Conservation (phyloP, 2,888 invertebrate species). For the Folsomia candida region DNA sequence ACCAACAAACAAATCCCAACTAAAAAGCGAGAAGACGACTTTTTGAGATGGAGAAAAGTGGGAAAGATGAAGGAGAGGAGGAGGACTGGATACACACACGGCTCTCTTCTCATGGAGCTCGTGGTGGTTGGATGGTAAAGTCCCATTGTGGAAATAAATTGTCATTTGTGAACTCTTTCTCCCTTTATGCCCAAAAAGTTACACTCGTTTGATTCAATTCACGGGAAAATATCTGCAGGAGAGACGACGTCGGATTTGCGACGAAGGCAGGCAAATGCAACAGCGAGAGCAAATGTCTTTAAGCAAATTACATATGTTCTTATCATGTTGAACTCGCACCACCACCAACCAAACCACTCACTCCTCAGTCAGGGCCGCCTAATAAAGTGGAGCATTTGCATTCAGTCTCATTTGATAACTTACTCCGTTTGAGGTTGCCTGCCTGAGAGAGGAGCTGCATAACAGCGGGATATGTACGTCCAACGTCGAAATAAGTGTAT, state of each 20-base stretch:
- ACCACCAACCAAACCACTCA: too few species aligned
- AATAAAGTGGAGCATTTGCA: too few species aligned
- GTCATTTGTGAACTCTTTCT: constrained; percentile 17
- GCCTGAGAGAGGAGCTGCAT: too few species aligned
- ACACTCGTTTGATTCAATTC: neutral
- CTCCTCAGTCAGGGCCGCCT: too few species aligned
- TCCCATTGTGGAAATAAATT: constrained; percentile 14
- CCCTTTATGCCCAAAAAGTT: neutral
- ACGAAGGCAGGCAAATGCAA: neutral
- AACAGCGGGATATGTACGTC: too few species aligned
- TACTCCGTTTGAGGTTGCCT: too few species aligned
- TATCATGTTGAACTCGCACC: neutral
- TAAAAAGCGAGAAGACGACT: neutral
- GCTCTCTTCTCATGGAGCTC: neutral
- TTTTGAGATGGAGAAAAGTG: constrained; percentile 4
- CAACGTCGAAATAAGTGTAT: too few species aligned
- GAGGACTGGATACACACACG: too few species aligned
- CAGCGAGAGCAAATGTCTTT: neutral
- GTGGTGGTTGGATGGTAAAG: neutral
- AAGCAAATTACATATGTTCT: neutral
- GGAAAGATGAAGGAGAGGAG: constrained; percentile 12
- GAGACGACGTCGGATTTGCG: neutral
- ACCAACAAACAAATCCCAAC: neutral
- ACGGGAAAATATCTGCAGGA: neutral
- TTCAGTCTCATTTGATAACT: too few species aligned